Evolutionary conservation across 2,113 vertebrate genomes (phyloP).

Genomic region (Hymenochirus boettgeri): DNA sequence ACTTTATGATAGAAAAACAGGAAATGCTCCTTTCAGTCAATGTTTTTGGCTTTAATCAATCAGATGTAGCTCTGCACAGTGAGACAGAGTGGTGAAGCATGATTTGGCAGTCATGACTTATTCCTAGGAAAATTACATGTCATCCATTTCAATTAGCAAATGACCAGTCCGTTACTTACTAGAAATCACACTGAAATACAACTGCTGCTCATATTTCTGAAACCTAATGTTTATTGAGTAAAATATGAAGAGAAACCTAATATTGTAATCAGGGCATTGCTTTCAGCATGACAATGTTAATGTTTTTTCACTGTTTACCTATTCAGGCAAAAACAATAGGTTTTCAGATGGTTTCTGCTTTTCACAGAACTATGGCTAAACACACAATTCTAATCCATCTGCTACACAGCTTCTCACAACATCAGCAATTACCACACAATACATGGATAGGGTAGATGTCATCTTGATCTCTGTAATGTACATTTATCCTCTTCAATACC

Average conservation of each 20-base stretch:
- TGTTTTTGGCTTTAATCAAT: no score
- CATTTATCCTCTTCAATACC: background rate
- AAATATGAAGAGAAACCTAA: background rate
- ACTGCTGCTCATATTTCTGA: background rate
- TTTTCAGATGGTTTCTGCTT: background rate
- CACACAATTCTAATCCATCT: conserved; percentile 16
- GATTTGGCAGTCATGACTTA: background rate
- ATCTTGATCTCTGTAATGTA: background rate
- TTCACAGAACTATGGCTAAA: background rate
- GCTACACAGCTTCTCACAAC: conserved; percentile 7
- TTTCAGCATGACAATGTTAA: conserved; percentile 1
- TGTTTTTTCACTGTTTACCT: background rate
- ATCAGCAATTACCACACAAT: background rate
- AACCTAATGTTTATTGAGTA: conserved; percentile 7
- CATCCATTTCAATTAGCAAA: background rate
- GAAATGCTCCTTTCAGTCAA: no score
- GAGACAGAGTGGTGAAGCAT: background rate
- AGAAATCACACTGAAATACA: background rate
- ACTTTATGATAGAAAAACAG: no score
- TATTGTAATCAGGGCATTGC: background rate
- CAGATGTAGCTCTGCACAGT: background rate
- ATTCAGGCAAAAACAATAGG: background rate
- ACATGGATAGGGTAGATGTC: background rate
- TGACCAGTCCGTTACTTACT: background rate
- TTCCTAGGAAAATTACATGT: background rate